A percentile compares a stretch with the other conserved stretches of the same genome.
phyloP scores from a whole-genome alignment of 1,140 invertebrate genomes.

The Sitodiplosis mosellana region DNA sequence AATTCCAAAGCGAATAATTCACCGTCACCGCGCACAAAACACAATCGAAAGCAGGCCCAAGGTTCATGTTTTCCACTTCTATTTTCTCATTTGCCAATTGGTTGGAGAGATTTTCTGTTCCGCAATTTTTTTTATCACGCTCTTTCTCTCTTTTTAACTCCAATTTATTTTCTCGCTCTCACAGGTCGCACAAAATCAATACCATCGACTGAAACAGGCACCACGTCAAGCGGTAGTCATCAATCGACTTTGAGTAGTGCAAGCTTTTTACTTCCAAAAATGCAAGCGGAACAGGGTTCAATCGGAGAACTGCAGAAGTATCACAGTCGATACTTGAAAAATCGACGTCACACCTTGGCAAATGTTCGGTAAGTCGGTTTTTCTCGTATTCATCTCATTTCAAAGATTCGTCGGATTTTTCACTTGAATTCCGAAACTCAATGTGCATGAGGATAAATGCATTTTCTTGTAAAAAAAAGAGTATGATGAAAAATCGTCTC shows the following conservation, averaged over 20 bases:
- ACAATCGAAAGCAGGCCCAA: constrained; percentile 23
- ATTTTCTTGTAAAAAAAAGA: too few species aligned
- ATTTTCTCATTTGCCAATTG: constrained; percentile 16
- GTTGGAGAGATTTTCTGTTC: constrained; percentile 9
- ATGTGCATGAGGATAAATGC: too few species aligned
- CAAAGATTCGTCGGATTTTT: too few species aligned
- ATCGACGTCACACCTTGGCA: constrained; percentile 63
- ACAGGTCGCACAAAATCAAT: background rate
- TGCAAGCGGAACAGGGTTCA: constrained; percentile 76
- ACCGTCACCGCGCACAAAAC: constrained; percentile 22
- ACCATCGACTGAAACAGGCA: constrained; percentile 5
- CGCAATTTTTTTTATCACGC: too few species aligned
- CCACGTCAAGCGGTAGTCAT: constrained; percentile 9
- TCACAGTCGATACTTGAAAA: constrained; percentile 62
- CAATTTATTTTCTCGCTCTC: too few species aligned
- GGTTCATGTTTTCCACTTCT: constrained; percentile 6
- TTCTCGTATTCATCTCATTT: background rate
- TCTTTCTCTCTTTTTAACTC: too few species aligned
- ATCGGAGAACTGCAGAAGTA: constrained; percentile 72
- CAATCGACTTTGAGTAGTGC: constrained; percentile 1
- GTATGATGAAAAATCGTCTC: too few species aligned
- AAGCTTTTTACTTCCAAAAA: constrained; percentile 34
- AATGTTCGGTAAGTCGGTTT: constrained; percentile 60
- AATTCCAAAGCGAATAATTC: constrained; percentile 8
- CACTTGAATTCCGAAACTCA: too few species aligned